Evolutionary conservation across 1,140 invertebrate species (phyloP), one percentile per base, ranked within the genome.

Genomic region (Lucilia cuprina): DNA sequence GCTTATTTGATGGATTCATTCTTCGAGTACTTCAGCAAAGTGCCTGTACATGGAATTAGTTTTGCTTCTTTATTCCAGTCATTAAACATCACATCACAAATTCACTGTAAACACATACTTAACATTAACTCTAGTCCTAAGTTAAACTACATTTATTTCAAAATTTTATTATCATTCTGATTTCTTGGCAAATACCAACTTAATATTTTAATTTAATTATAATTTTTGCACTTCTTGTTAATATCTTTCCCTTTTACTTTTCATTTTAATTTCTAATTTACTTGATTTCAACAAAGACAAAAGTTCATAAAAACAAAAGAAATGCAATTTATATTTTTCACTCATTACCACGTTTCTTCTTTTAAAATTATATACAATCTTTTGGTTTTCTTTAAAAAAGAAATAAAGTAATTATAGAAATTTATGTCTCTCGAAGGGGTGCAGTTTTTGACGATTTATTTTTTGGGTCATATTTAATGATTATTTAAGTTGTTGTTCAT

Each of bases 391-490:
- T 60, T 60, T 60, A 17, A 17, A 17, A 17, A 17, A 17, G 8
- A 12, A 17, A 17, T 19, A 9, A 70, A 70, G 65, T 70, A 70
- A 70, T 70, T 70, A 70, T 19, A 70, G 65, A 70, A 25, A 70
- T 70, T 70, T 21, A 9, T 60, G 9, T 70, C 10, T 70, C 12
- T 70, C n/a, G 55, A 60, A 70, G 65, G 65, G 65, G 65, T 70
- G 65, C 65, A 70, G 65, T 70, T 70, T 70, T 70, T 70, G 9
- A 19, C 65, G 65, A 19, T 21, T 70, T 70, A 12, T 70, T 70
- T 60, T 70, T 21, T 70, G 65, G 65, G 65, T 70, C 65, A 70
- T 70, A 70, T 70, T 70, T 70, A 70, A 70, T 70, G 65, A 70
- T 70, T 70, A 70, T 70, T 70, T 70, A 70, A 70, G 65, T 21